These are phyloP conservation scores for Lamproptera curius DNA, from an alignment of 2,888 invertebrate genomes.

Conservation along the genomic window DNA sequence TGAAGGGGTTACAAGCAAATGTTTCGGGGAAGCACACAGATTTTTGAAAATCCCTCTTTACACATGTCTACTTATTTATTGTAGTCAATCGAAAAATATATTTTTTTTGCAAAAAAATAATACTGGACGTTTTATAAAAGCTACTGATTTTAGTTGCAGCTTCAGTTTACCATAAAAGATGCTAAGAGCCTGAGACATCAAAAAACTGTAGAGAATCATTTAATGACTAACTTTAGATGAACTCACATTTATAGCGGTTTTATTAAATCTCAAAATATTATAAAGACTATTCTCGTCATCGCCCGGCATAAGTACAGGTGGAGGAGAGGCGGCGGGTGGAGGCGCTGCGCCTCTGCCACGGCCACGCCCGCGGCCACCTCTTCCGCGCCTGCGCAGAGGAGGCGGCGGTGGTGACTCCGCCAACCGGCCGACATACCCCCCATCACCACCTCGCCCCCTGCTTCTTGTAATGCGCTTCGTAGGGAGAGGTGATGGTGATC, in stretches of 20 bases:
- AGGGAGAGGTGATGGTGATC: conserved; percentile 78
- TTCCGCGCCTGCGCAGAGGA: conserved; percentile 58
- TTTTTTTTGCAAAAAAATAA: no score
- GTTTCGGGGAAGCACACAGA: no score
- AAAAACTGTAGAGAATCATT: background rate
- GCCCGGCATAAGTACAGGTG: conserved; percentile 69
- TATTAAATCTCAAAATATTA: conserved; percentile 89
- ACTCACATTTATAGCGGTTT: conserved; percentile 86
- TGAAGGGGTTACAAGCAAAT: no score
- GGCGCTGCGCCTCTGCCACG: conserved; percentile 65
- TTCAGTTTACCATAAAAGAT: no score
- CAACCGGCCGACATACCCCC: conserved; percentile 63
- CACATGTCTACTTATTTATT: no score
- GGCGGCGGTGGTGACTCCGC: conserved; percentile 73
- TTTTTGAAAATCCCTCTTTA: no score
- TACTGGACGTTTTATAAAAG: no score
- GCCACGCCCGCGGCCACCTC: conserved; percentile 60
- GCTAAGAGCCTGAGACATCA: background rate
- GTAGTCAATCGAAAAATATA: no score
- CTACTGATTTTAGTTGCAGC: no score
- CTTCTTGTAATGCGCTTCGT: conserved; percentile 82
- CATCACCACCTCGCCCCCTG: conserved; percentile 74
- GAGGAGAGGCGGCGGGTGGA: conserved; percentile 70
- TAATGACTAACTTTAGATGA: no score
- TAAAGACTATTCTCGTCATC: conserved; percentile 93